Evolutionary conservation across 92 coral and sea anemone species (phyloP), one percentile per base, ranked within the genome.

Genomic region (Plumapathes pennacea): DNA sequence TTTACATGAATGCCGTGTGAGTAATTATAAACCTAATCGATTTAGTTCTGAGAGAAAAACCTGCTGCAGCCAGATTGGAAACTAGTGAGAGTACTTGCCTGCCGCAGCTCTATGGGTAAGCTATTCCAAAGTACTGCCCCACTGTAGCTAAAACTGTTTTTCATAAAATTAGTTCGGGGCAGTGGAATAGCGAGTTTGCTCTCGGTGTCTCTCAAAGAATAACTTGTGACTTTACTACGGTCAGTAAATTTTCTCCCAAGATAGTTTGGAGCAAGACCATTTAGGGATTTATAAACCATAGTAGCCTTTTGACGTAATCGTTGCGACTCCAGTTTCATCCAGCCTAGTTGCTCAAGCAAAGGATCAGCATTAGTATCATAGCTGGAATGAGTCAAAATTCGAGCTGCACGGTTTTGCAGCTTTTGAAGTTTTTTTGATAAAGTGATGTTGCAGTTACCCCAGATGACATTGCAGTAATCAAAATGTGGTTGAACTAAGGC

Each of bases 201-300:
- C 44, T 45, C 71, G 26, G 71, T 45, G 61, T 62, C 45, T 13
- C 71, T 49, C 31, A 62, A 48, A 17, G 54, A 45, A 32, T 62
- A 46, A 12, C 31, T 62, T 18, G 71, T 27, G 48, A 62, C 23
- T 39, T 48, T 50, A 52, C 30, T 23, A 40, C 72, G 62, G 31
- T 64, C 59, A 30, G 39, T 20, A 61, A 61, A 72, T 51, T 46
- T 72, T n/a, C 38, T 30, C n/a, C 50, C 4, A 30, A 72, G 52
- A 72, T 61, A 72, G 22, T 61, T 62, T 23, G 80, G 80, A 3
- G 80, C 50, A 3, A 72, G 31, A 27, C 50, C 72, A 62, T 60
- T 48, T 17, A 61, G 50, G 2, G 80, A 72, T 61, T 72, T 72
- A 72, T 72, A 62, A 37, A 72, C 80, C 71, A 62, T 61, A 13